These are phyloP conservation scores for Cephalopachus bancanus DNA, from an alignment of 2,797 vertebrate species.

Conservation along the genomic window DNA sequence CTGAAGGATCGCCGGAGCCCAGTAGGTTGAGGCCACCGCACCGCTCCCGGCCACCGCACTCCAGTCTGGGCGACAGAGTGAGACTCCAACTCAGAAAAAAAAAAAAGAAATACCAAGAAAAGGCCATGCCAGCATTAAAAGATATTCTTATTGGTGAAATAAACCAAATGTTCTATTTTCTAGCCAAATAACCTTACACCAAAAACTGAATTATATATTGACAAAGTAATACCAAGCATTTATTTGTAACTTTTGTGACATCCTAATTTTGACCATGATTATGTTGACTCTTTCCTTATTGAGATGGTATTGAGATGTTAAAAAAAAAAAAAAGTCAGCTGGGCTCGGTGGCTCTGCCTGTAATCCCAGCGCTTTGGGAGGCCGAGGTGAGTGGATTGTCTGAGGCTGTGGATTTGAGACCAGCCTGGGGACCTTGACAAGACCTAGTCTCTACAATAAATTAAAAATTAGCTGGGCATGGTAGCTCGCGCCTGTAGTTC, in stretches of 20 bases:
- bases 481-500: neutral
- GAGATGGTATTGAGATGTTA: neutral
- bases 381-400: neutral
- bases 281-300: neutral
- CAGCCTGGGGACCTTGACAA: neutral
- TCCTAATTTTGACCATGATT: neutral
- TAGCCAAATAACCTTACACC: neutral
- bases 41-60: too few species aligned
- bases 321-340: neutral
- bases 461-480: neutral
- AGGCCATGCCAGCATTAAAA: slow-evolving; percentile 91
- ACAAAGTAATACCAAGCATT: neutral
- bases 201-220: neutral
- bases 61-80: too few species aligned
- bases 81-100: too few species aligned
- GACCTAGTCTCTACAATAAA: neutral
- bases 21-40: too few species aligned
- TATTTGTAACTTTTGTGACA: neutral
- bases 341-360: neutral
- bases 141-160: slow-evolving; percentile 85
- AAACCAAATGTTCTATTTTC: neutral
- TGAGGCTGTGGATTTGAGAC: neutral
- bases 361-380: neutral
- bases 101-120: slow-evolving; percentile 84
- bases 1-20: too few species aligned